Base-by-base conservation (phyloP, 2,797 vertebrate genomes). In the Toxotes lorentzi region DNA sequence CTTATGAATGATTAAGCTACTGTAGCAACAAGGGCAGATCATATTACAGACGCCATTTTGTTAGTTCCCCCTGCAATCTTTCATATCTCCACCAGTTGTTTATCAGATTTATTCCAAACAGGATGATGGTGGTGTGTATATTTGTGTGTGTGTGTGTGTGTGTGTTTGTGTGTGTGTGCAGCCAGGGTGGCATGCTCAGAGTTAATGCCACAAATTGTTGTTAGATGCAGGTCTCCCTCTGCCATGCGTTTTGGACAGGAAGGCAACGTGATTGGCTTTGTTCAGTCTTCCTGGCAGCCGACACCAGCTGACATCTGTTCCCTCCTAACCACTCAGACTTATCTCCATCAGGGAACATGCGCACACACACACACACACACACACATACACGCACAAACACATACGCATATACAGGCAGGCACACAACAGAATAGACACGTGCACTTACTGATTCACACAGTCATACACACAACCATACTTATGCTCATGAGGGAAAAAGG, bases 271-370 rank as follows among this genome's bases (percentile, higher is more conserved):
- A 96, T 96, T 96, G 96, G 96, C 96, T 97, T 97, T 96, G 96
- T 96, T 97, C 95, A 95, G 94, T 94, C 95, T 97, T 95, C 95
- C 96, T 97, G 97, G 96, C 96, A 96, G 94, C 95, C 94, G 92
- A 95, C 93, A 91, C 94, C 95, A 95, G 95, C 95, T 97, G 97
- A 98, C 96, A 97, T 98, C 96, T 97, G 96, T 97, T 98, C 96
- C 93, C 96, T 97, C 96, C 96, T 96, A 97, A 97, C 96, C 96
- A 95, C 96, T 97, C 96, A 96, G 96, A 95, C 96, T 96, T 96
- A 96, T 97, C 96, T 97, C 95, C 96, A 96, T 97, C 96, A 96
- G 96, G 96, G 96, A 96, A 91, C 90, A 88, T 88, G 89, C 91
- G 90, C 85, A 90, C 84, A 87, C 84, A 83, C 87, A 88, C 76